Percentiles rank a stretch among this genome's conserved stretches.
Evolutionary conservation across 2,113 vertebrate species (phyloP).

Genomic region (Lonchura striata): DNA sequence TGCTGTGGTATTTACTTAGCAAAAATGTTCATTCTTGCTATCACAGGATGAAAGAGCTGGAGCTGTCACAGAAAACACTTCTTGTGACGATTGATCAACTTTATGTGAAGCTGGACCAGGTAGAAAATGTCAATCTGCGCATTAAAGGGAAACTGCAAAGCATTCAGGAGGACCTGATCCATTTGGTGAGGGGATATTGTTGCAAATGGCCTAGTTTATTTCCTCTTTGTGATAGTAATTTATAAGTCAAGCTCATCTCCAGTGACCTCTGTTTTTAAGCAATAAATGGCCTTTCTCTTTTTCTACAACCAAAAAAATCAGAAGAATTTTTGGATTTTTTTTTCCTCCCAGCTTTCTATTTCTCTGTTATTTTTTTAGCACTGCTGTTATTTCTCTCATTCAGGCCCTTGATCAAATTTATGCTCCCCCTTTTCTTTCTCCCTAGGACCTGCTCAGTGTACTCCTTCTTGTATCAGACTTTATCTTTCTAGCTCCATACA

Average conservation of each 20-base stretch:
- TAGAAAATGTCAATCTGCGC: neutral
- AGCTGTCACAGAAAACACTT: conserved; percentile 68
- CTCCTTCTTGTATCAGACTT: neutral
- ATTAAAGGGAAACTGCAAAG: conserved; percentile 72
- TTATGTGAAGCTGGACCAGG: neutral
- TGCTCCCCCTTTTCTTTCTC: neutral
- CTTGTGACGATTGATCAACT: conserved; percentile 47
- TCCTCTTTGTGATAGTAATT: neutral
- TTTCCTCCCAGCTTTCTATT: neutral
- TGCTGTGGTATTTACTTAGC: neutral
- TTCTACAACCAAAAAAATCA: neutral
- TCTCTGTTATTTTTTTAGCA: neutral
- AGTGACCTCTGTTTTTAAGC: neutral
- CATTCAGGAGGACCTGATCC: conserved; percentile 73
- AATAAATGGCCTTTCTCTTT: neutral
- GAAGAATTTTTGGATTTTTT: neutral
- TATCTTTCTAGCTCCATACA: neutral
- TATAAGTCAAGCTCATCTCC: neutral
- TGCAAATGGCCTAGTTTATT: neutral
- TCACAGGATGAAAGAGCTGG: conserved; percentile 69
- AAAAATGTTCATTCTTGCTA: neutral
- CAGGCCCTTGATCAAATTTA: neutral
- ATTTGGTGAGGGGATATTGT: conserved; percentile 28
- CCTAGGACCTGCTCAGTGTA: neutral
- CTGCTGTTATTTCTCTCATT: neutral